Conservation (phyloP, 2,888 invertebrate genomes). For the Pasiphila rectangulata region DNA sequence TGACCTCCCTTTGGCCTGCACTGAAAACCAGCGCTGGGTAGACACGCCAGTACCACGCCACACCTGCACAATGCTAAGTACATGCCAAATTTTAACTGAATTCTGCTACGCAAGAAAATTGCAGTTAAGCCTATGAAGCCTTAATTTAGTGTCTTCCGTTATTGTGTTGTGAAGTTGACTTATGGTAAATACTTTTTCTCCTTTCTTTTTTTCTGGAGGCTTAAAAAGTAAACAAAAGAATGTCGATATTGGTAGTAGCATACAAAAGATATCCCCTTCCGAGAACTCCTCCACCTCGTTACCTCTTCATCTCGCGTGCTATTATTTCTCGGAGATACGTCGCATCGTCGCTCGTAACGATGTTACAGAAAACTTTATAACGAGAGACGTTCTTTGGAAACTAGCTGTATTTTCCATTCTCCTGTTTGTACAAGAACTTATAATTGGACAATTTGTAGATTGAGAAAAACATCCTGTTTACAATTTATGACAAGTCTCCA, state of each 20-base stretch:
- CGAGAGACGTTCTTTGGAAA: conserved; percentile 38
- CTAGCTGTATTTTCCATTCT: conserved; percentile 12
- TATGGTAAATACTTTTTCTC: no score
- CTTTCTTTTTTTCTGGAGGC: no score
- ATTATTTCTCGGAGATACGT: conserved; percentile 28
- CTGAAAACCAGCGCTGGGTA: no score
- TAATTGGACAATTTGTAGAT: conserved; percentile 32
- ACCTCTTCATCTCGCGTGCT: conserved; percentile 17
- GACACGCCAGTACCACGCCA: no score
- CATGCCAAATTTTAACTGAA: no score
- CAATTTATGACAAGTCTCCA: no score
- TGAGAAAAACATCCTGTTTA: not conserved
- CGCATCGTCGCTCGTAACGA: conserved; percentile 26
- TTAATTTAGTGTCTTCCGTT: no score
- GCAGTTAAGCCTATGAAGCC: no score
- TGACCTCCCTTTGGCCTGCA: no score
- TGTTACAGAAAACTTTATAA: conserved; percentile 45
- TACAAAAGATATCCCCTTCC: conserved; percentile 7
- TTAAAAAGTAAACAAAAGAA: not conserved
- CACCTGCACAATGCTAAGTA: no score
- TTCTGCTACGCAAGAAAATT: no score
- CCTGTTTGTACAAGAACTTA: conserved; percentile 33
- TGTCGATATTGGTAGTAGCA: not conserved
- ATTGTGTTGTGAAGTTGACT: no score
- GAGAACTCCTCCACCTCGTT: conserved; percentile 18